These are phyloP conservation scores for Dryadula phaetusa DNA, from an alignment of 2,888 invertebrate genomes.

Conservation along the genomic window DNA sequence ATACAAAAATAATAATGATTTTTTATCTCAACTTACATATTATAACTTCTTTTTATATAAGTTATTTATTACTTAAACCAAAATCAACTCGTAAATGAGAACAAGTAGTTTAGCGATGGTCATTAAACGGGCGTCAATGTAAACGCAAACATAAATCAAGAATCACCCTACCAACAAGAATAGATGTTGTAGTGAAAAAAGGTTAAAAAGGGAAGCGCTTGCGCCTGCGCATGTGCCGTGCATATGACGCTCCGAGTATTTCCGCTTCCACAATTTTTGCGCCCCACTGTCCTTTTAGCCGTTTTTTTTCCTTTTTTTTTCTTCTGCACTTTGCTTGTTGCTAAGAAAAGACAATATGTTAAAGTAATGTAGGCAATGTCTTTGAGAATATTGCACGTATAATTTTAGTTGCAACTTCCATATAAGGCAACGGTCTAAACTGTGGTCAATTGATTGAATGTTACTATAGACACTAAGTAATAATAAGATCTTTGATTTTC, in stretches of 20 bases:
- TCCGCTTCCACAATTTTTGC: slow-evolving; percentile 76
- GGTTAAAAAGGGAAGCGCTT: slow-evolving; percentile 73
- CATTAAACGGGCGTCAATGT: slow-evolving; percentile 18
- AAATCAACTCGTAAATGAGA: background rate
- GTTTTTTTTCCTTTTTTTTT: background rate
- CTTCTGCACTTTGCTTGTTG: background rate
- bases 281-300: slow-evolving; percentile 63
- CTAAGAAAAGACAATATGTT: background rate
- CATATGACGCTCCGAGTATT: slow-evolving; percentile 72
- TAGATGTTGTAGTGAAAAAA: slow-evolving; percentile 64
- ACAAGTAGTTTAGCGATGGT: slow-evolving; percentile 12
- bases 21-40: too few relatives aligned
- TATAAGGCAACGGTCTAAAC: too few relatives aligned
- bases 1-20: too few relatives aligned
- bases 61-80: background rate
- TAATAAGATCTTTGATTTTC: too few relatives aligned
- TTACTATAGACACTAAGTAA: too few relatives aligned
- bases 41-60: background rate
- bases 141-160: slow-evolving; percentile 64
- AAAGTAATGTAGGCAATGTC: background rate
- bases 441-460: too few relatives aligned
- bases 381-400: too few relatives aligned
- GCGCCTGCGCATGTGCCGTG: slow-evolving; percentile 71
- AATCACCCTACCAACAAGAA: slow-evolving; percentile 69
- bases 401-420: too few relatives aligned